These are phyloP conservation scores for Semnopithecus entellus DNA, from an alignment of 2,113 vertebrate species.

Conservation along the genomic window DNA sequence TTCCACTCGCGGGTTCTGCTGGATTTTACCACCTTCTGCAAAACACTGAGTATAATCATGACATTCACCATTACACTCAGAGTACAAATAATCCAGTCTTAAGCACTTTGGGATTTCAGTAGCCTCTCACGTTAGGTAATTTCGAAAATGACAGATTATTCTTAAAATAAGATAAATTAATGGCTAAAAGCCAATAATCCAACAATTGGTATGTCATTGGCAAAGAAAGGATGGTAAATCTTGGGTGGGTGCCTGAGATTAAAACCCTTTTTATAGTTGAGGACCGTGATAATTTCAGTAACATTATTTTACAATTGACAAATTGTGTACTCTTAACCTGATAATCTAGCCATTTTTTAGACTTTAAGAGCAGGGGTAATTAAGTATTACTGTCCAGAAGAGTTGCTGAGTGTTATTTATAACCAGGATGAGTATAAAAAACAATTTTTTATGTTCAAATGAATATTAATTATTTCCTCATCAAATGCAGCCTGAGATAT, in stretches of 20 bases:
- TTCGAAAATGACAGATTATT: constrained; percentile 45
- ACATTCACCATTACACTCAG: neutral
- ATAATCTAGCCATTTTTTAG: constrained; percentile 80
- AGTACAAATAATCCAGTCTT: neutral
- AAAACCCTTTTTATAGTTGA: constrained; percentile 70
- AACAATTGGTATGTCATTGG: constrained; percentile 59
- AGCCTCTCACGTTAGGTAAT: neutral
- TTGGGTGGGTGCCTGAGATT: constrained; percentile 73
- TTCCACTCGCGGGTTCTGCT: neutral
- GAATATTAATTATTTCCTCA: constrained; percentile 62
- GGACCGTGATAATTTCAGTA: constrained; percentile 78
- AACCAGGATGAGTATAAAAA: constrained; percentile 26
- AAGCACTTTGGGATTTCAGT: neutral
- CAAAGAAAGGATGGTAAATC: constrained; percentile 66
- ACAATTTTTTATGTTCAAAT: constrained; percentile 54
- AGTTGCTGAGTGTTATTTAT: constrained; percentile 65
- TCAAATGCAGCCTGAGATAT: neutral
- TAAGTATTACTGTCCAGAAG: constrained; percentile 73
- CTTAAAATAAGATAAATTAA: constrained; percentile 68
- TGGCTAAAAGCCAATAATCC: constrained; percentile 65
- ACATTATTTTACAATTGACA: constrained; percentile 77
- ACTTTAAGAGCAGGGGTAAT: constrained; percentile 78
- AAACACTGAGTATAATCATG: neutral
- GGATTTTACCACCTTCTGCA: neutral
- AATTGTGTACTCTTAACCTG: constrained; percentile 52